Base-by-base conservation (phyloP, 35 echinoderm and acorn worm species). In the Nesometra sesokonis region DNA sequence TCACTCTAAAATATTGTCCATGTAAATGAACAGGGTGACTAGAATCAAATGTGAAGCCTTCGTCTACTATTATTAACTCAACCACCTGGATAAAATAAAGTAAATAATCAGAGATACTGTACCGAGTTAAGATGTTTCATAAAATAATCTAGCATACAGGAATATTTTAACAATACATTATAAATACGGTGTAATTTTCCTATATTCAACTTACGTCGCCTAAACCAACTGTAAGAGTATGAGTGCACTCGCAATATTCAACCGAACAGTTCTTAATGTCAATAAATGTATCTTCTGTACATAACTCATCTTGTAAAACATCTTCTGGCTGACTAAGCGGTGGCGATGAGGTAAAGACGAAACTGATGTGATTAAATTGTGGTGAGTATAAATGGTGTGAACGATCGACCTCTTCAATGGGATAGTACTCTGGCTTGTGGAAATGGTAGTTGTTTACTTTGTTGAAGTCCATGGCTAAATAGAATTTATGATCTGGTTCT, bases 1-100 rank as follows among this genome's bases (percentile, higher is more conserved):
- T 89, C 13, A 99, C 90, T 5, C 89, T 84, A 19, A 99, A 94
- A 17, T 87, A 90, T 78, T 94, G 86, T 0, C 96, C 96, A 77
- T 99, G 96, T 23, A 99, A 19, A 83, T 99, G 96, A 80, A 99
- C 90, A 15, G 96, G 96, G 57, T 99, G 96, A 79, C 92, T 99
- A 0, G 90, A 84, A 37, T 90, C 86, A 57, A 93, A 99, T 11
- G 89, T 35, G 1, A 99, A 33, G 11, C 96, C 96, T 80, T 99
- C 96, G 40, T 99, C 93, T 0, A 94, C 83, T 4, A 99, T n/a
- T 23, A 99, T 88, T 0, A 99, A 33, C 76, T 99, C 96, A 9
- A 99, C 88, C 31, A 91, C 88, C 96, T 99, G 80, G 15, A 31
- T 79, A 46, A 17, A 88, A 83, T 23, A 84, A 15, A 32, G 40